Conservation (phyloP, 2,797 vertebrate species). For the Prunella strophiata region DNA sequence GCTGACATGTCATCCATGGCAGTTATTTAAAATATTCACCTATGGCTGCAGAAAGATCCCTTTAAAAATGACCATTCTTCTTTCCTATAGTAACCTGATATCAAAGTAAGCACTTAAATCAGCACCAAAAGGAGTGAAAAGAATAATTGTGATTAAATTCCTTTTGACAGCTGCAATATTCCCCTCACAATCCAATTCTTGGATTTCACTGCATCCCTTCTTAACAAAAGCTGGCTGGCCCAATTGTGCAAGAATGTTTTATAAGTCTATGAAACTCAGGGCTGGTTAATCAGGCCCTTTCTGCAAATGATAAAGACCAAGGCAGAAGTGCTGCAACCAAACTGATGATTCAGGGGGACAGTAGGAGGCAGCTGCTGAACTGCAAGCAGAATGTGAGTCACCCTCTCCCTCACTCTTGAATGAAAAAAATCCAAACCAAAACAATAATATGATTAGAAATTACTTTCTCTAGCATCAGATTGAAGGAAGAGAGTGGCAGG, state of each 20-base stretch:
- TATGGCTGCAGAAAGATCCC: not conserved
- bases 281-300: not conserved
- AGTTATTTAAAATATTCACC: not conserved
- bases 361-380: constrained; percentile 34
- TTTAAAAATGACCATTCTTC: not conserved
- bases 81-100: not conserved
- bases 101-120: not conserved
- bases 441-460: not conserved
- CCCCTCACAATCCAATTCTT: not conserved
- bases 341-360: constrained; percentile 12
- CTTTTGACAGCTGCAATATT: not conserved
- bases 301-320: not conserved
- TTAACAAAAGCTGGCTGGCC: not conserved
- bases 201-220: not conserved
- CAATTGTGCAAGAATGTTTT: constrained; percentile 16
- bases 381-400: constrained; percentile 23
- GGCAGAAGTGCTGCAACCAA: not conserved
- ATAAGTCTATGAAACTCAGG: not conserved
- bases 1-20: not conserved
- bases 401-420: not conserved
- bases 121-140: not conserved
- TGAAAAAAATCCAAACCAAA: not conserved
- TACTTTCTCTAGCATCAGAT: not conserved
- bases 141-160: constrained; percentile 12
- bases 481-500: not conserved